A percentile compares a stretch with the other conserved stretches of the same genome.
Conservation (phyloP, 2,113 vertebrate species). For the Ursus arctos region DNA sequence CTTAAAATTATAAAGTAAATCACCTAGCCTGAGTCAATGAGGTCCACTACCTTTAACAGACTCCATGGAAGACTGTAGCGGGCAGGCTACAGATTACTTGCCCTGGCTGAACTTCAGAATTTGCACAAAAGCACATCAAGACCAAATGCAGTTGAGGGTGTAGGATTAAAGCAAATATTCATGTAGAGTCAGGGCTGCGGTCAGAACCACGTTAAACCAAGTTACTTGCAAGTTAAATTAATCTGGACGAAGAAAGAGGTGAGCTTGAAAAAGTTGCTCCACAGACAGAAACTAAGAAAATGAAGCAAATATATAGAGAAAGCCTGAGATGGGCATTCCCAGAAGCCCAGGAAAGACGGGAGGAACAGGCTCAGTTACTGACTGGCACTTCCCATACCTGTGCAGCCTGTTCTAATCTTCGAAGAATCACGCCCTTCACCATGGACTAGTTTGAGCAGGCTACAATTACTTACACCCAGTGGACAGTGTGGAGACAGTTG, state of each 20-base stretch:
- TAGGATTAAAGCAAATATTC: neutral
- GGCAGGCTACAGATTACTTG: neutral
- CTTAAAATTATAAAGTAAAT: slow-evolving; percentile 40
- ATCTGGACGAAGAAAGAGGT: neutral
- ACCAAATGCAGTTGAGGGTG: neutral
- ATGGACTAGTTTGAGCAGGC: neutral
- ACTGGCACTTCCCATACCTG: neutral
- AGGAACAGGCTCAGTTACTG: neutral
- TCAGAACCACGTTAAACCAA: neutral
- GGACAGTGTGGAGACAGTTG: neutral
- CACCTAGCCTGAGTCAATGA: neutral
- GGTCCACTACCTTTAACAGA: neutral
- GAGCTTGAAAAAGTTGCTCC: neutral
- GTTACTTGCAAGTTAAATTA: neutral
- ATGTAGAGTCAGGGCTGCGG: neutral
- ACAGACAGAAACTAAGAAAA: neutral
- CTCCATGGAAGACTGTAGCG: neutral
- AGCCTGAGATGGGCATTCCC: neutral
- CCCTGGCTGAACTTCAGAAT: neutral
- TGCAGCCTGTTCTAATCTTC: neutral
- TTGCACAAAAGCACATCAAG: neutral
- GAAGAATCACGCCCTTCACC: neutral
- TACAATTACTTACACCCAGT: neutral
- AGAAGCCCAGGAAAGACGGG: neutral
- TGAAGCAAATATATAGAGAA: neutral